Conservation (phyloP, 2,113 vertebrate species). For the Pan troglodytes region NHGRI_mPanTro3-v2.1_pri NC_072398.2:159276501-159277000, state of each 20-base stretch:
- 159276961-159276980: no score
- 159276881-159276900: no score
- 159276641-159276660: constrained; percentile 35
- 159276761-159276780: background rate
- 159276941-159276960: background rate
- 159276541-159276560: background rate
- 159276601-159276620: background rate
- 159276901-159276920: no score
- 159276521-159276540: background rate
- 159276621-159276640: background rate
- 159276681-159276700: background rate
- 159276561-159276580: constrained; percentile 15
- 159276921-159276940: no score
- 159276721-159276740: background rate
- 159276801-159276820: background rate
- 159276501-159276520: background rate
- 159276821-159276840: background rate
- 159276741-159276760: background rate
- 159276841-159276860: background rate
- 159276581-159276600: background rate
- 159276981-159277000: no score
- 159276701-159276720: background rate
- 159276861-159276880: no score
- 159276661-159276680: constrained; percentile 31
- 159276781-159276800: background rate